phyloP scores from a whole-genome alignment of 2,888 invertebrate genomes.

The Drepana falcataria region DNA sequence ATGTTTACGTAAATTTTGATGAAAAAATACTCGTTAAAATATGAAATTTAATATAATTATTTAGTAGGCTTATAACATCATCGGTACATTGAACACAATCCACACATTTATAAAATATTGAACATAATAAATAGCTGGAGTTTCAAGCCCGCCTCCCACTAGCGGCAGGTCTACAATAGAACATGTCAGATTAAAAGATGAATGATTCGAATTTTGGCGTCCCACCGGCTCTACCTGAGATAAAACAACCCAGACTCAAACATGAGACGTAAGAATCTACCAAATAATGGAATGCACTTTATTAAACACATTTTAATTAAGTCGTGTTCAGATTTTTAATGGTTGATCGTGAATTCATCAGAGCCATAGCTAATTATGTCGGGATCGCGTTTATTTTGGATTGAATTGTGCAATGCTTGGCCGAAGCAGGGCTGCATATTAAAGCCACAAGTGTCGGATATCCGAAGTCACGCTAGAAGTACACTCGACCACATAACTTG shows the following conservation, averaged over 20 bases:
- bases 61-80: neutral
- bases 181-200: constrained; percentile 75
- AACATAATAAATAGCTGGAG: constrained; percentile 39
- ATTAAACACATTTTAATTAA: constrained; percentile 55
- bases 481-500: constrained; percentile 32
- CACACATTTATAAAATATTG: constrained; percentile 19
- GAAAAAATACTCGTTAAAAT: neutral
- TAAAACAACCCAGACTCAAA: constrained; percentile 22
- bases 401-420: constrained; percentile 61
- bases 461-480: constrained; percentile 59
- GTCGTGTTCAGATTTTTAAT: constrained; percentile 46
- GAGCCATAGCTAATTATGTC: constrained; percentile 67
- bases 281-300: constrained; percentile 29
- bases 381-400: constrained; percentile 65
- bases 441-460: constrained; percentile 68
- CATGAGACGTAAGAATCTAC: constrained; percentile 8
- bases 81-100: neutral
- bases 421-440: constrained; percentile 51
- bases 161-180: constrained; percentile 58
- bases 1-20: neutral
- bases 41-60: too few relatives aligned
- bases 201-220: constrained; percentile 68
- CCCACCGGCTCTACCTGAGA: constrained; percentile 56
- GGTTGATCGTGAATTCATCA: constrained; percentile 60
- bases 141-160: constrained; percentile 31